Base-by-base conservation (phyloP, 2,888 invertebrate genomes). In the Lumbricus terrestris region DNA sequence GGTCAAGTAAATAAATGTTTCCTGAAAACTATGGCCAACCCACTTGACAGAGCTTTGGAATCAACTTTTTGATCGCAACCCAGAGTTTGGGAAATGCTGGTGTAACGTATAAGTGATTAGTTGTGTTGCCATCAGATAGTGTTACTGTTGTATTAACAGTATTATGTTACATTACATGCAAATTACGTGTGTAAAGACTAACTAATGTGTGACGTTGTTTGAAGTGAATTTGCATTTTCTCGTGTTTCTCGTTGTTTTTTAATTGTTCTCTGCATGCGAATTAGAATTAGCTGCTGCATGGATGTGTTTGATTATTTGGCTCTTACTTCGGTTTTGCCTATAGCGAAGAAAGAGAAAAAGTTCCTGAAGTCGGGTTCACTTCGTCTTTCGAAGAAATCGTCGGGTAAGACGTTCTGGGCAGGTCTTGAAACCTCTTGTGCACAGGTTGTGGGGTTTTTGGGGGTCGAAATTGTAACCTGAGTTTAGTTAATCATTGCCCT, bases 311-410 rank as follows among this genome's bases (percentile, higher is more conserved):
- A 18, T 85, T 85, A 37, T 85, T 85, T 85, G 29, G 69, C 8
- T 69, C 6, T 20, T 85, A 35, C 85, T 85, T 85, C 35, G 85
- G 35, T 35, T 83, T 85, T 85, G 85, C 85, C 85, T 85, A 0
- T 37, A 85, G 85, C n/a, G 85, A 85, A 85, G 35, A 85, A 85
- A 37, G 85, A 85, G 35, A 85, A 85, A 85, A 85, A 85, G 85
- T 35, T 85, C 18, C 34, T 85, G 37, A 85, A 85, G 85, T 13
- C 85, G 6, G 85, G 85, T 11, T 85, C 85, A 11, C 85, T 85
- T 85, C 85, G 85, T 37, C 85, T 85, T 34, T 85, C 85, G 37
- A 85, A 85, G 85, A 85, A 85, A 85, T 85, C 85, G 34, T 85
- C 85, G 34, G 85, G 85, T 85, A 85, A 85, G 85, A 23, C 35